These are phyloP conservation scores for Drosophila parthenogenetica DNA, from an alignment of 2,888 invertebrate species.

Conservation along the genomic window DNA sequence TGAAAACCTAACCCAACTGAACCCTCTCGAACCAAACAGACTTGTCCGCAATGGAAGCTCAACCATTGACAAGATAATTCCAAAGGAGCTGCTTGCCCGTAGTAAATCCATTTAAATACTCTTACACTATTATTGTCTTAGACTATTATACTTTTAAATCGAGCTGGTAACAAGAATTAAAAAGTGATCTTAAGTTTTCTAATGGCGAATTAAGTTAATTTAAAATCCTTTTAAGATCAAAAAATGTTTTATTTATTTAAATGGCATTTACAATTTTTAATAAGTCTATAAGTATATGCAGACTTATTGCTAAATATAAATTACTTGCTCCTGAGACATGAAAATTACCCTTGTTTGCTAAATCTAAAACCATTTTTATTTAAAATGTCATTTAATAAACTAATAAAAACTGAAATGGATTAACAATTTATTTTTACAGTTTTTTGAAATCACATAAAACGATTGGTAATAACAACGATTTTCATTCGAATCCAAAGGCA, in stretches of 20 bases:
- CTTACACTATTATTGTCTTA: conserved; percentile 10
- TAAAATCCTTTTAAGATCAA: background rate
- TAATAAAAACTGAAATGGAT: no score
- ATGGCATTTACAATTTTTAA: background rate
- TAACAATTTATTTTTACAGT: background rate
- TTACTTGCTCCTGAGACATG: no score
- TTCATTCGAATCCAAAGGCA: background rate
- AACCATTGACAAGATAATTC: conserved; percentile 78
- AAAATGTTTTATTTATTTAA: background rate
- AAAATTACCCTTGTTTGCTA: no score
- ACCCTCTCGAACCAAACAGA: background rate
- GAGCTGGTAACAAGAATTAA: background rate
- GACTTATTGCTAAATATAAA: no score
- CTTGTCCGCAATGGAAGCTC: conserved; percentile 73
- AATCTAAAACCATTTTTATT: no score
- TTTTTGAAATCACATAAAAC: background rate
- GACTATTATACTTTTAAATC: background rate
- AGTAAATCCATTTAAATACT: conserved; percentile 62
- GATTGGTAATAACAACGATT: background rate
- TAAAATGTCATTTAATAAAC: no score
- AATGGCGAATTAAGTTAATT: no score
- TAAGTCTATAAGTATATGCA: no score
- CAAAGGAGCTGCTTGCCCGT: conserved; percentile 67
- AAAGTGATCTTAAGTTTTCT: no score
- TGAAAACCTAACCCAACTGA: conserved; percentile 45